These are phyloP conservation scores for Nezara viridula DNA, from an alignment of 2,888 invertebrate genomes.

Conservation along the genomic window DNA sequence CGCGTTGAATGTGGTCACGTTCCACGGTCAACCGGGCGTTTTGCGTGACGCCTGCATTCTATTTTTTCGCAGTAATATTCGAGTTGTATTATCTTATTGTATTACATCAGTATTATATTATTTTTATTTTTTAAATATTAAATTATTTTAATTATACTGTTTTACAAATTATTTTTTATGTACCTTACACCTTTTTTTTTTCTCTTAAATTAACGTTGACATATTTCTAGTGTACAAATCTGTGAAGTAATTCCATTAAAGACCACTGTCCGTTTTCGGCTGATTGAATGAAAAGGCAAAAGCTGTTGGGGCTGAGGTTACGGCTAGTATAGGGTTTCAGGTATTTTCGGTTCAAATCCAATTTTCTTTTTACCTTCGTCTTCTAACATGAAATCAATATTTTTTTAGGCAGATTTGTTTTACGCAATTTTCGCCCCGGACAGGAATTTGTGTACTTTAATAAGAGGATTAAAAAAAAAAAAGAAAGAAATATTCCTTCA, in stretches of 20 bases:
- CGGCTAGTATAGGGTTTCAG: not conserved
- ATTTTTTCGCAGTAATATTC: no score
- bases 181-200: no score
- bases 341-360: constrained; percentile 21
- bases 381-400: not conserved
- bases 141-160: no score
- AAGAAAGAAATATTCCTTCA: no score
- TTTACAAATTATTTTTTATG: no score
- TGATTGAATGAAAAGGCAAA: not conserved
- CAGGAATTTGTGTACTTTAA: not conserved
- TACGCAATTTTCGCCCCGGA: not conserved
- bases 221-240: not conserved
- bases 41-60: no score
- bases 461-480: not conserved
- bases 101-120: no score
- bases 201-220: no score
- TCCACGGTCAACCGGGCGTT: no score
- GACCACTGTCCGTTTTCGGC: not conserved
- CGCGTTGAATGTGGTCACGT: no score
- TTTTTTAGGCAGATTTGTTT: not conserved
- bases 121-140: no score
- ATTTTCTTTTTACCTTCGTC: not conserved
- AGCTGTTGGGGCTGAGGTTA: not conserved
- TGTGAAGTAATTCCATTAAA: not conserved
- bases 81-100: no score